Evolutionary conservation across 1,140 invertebrate genomes (phyloP), one percentile per base, ranked within the genome.

Genomic region (Octopus sinensis): DNA sequence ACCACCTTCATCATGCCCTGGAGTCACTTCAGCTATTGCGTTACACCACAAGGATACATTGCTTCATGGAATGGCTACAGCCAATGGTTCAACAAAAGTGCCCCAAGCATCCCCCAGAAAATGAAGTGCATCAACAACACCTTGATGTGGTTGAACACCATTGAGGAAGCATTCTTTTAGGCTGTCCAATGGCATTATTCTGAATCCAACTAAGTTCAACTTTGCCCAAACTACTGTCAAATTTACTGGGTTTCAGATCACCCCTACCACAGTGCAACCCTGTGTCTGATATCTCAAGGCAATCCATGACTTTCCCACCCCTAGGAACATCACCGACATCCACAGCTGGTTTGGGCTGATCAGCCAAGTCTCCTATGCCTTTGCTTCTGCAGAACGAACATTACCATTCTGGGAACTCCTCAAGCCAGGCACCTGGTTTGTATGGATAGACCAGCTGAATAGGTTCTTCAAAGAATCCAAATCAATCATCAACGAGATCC

Each of bases 341-440:
- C 78, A 82, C 30, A 87, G 75, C 30, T 43, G 30, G 30, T 43
- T 43, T 80, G 86, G 77, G 84, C 86, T 86, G 81, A 83, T 68
- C 5, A 79, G 68, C 62, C 79, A 76, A 30, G 79, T 78, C 56
- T 71, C 84, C 5, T 84, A 82, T 68, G 80, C 81, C 0, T 83
- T 85, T 68, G 52, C 53, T 9, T 84, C 81, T 78, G 81, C 81
- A 2, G 30, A 81, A 51, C 54, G 79, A 53, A 85, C 85, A 83
- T 56, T 76, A 9, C 85, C 83, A 68, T 86, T 86, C 78, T 30
- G 82, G 4, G 76, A 83, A 53, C 82, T 84, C 17, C 79, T 84
- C 4, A 84, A 86, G 75, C 79, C 77, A 10, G 53, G 79, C 4
- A 80, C 68, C 17, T 78, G 62, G 4, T 86, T 86, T 53, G 4